Evolutionary conservation across 1,140 invertebrate genomes (phyloP).

Genomic region (Drosophila busckii): DNA sequence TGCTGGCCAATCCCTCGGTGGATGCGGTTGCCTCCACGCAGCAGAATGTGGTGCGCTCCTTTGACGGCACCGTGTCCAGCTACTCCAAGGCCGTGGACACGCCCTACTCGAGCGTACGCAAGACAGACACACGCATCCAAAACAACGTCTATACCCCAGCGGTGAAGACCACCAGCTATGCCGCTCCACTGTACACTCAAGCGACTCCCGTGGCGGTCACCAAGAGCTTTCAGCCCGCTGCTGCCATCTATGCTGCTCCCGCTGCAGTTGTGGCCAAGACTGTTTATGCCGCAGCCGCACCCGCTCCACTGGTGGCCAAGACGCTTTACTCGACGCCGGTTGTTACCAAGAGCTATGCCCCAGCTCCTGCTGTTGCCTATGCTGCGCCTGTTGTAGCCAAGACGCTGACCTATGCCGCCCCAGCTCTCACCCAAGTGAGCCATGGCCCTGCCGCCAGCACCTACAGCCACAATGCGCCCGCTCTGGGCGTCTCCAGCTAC

Average conservation of each 20-base stretch:
- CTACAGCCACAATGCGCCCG: conserved; percentile 77
- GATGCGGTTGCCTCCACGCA: conserved; percentile 80
- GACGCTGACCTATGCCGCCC: conserved; percentile 25
- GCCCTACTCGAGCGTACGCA: conserved; percentile 83
- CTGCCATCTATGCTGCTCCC: conserved; percentile 27
- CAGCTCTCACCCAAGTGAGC: conserved; percentile 55
- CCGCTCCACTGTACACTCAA: conserved; percentile 58
- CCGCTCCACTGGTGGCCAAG: conserved; percentile 80
- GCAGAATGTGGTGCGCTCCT: conserved; percentile 81
- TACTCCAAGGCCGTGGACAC: conserved; percentile 83
- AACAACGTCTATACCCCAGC: conserved; percentile 77
- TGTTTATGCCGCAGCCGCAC: conserved; percentile 75
- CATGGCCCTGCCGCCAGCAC: conserved; percentile 65
- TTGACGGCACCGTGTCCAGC: conserved; percentile 82
- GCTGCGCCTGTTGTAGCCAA: conserved; percentile 33
- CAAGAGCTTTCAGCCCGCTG: no score
- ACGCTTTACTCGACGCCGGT: conserved; percentile 81
- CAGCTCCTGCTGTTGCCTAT: conserved; percentile 57
- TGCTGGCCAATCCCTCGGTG: conserved; percentile 76
- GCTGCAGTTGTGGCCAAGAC: conserved; percentile 29
- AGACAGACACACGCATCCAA: conserved; percentile 81
- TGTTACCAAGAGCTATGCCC: conserved; percentile 82
- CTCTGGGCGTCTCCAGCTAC: conserved; percentile 76
- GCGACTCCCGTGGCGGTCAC: conserved; percentile 48
- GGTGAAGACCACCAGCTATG: conserved; percentile 55